Conservation (phyloP, 2,113 vertebrate genomes). For the Drymodes brunneopygia region DNA sequence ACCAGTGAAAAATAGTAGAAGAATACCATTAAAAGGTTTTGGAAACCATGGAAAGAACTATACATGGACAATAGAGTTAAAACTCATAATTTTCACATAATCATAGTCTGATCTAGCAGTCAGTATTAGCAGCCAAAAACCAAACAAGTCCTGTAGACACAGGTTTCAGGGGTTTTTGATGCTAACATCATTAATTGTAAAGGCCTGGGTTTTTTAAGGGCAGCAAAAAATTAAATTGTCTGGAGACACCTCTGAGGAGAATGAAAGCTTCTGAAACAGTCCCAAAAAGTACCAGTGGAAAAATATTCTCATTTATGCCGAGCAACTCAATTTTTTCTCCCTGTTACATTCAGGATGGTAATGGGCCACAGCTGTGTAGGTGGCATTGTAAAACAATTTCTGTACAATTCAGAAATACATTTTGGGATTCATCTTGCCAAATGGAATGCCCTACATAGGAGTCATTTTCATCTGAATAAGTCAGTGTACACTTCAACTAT, state of each 20-base stretch:
- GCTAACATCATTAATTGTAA: neutral
- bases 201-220: neutral
- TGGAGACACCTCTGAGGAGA: neutral
- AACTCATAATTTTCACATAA: neutral
- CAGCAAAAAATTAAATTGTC: neutral
- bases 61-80: neutral
- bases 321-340: neutral
- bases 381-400: neutral
- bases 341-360: neutral
- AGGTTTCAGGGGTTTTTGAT: neutral
- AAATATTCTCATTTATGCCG: neutral
- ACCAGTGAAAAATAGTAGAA: neutral
- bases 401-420: neutral
- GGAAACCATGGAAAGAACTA: neutral
- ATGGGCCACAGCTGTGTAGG: neutral
- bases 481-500: neutral
- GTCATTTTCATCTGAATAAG: neutral
- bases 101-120: neutral
- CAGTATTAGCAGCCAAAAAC: neutral
- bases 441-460: neutral
- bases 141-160: neutral
- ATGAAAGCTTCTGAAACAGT: neutral
- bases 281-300: neutral
- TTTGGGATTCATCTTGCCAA: neutral
- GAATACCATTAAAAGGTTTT: neutral